Evolutionary conservation across 2,113 vertebrate species (phyloP).

Genomic region (Melanocharis versteri): DNA sequence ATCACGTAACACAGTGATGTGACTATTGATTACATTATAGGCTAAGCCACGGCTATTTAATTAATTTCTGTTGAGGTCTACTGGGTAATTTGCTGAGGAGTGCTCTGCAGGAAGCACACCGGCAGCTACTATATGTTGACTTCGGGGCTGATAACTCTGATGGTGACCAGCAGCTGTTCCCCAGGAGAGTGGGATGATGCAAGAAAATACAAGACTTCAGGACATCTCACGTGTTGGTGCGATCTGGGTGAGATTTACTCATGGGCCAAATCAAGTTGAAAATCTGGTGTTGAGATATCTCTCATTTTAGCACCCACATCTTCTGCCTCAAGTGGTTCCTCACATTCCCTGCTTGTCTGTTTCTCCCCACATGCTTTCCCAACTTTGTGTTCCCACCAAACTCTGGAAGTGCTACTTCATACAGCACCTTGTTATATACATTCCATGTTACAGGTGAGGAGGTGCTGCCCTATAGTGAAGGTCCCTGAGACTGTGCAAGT

Average conservation of each 20-base stretch:
- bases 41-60: constrained; percentile 7
- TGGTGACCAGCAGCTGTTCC: neutral
- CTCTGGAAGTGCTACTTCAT: neutral
- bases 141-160: neutral
- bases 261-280: neutral
- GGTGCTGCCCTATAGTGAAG: neutral
- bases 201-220: neutral
- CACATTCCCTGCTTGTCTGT: neutral
- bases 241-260: neutral
- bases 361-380: neutral
- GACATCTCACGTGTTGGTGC: neutral
- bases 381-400: neutral
- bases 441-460: neutral
- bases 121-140: neutral
- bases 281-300: neutral
- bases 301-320: neutral
- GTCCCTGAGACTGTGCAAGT: neutral
- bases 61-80: constrained; percentile 42
- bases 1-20: neutral
- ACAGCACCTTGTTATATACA: neutral
- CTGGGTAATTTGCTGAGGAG: constrained; percentile 25
- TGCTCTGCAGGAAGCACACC: neutral
- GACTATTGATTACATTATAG: constrained; percentile 51
- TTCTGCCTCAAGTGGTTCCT: neutral
- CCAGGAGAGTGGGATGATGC: neutral